Conservation (phyloP, 1,140 invertebrate genomes). For the Neuroterus valhalla region DNA sequence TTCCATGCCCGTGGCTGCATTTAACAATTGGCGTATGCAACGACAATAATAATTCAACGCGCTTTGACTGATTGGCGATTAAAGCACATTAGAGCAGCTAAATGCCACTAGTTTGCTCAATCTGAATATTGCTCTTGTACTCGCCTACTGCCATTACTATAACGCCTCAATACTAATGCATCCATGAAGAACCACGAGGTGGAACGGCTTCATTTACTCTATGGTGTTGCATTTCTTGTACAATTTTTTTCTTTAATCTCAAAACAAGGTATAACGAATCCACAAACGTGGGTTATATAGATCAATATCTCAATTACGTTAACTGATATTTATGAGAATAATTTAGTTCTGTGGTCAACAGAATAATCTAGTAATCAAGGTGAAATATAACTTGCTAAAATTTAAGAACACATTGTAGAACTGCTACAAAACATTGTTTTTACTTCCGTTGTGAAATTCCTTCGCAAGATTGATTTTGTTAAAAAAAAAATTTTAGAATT, state of each 20-base stretch:
- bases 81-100: conserved; percentile 54
- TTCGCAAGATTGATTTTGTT: no score
- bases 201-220: background rate
- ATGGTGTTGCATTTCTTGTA: conserved; percentile 43
- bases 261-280: no score
- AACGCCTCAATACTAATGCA: background rate
- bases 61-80: conserved; percentile 58
- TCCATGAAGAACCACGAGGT: background rate
- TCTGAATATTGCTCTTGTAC: conserved; percentile 49
- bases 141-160: background rate
- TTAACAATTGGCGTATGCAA: conserved; percentile 52
- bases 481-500: no score
- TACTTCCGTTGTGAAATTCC: no score
- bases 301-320: background rate
- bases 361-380: no score
- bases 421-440: no score
- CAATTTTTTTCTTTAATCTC: background rate
- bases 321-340: conserved; percentile 8
- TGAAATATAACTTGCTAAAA: no score
- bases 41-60: conserved; percentile 50
- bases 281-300: no score
- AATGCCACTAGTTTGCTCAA: conserved; percentile 54
- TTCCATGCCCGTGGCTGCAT: conserved; percentile 41
- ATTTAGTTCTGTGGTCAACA: background rate
- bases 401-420: no score